Evolutionary conservation across 2,797 vertebrate species (phyloP), one percentile per base, ranked within the genome.

Genomic region (Sebastes kiyomatsui): DNA sequence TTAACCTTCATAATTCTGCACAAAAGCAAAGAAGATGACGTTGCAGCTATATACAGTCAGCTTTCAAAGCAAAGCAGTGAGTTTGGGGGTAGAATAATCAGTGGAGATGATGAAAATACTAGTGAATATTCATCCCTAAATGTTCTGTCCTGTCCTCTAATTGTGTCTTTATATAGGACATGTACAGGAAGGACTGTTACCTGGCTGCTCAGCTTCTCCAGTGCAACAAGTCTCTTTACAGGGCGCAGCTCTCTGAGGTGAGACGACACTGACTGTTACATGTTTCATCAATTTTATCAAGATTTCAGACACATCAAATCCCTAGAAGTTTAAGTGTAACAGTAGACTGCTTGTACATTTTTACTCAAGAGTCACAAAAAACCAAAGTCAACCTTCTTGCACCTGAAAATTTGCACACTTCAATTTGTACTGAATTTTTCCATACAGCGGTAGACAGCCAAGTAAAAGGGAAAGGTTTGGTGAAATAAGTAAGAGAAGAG

Each of bases 181-280:
- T 98, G 87, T 99, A 99, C 94, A 97, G 98, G 91, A 99, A 99
- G 92, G 98, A 99, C 95, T 99, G 98, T 90, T 98, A 97, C 92
- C 95, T 99, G 90, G 98, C 98, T 25, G 98, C 97, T 91, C 98
- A 99, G 94, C 96, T 99, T 82, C 97, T 99, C 85, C 98, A 98
- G 91, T 98, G 98, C 95, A 97, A 97, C 96, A 98, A 98, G 94
- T 96, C 96, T 87, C 96, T 98, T 30, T 97, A 97, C 96, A 95
- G 96, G 92, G 96, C 94, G 78, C 97, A 99, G 93, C 96, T 98
- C 88, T 98, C 98, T 0, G 98, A 99, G 98, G 98, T 99, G 94
- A 97, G 88, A 46, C 18, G 5, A 1, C 79, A 13, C 60, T 67
- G 7, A 74, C 68, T 33, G 38, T 33, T 3, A 30, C 54, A 7